Base-by-base conservation (phyloP, 2,113 vertebrate species). In the Psettodes erumei region DNA sequence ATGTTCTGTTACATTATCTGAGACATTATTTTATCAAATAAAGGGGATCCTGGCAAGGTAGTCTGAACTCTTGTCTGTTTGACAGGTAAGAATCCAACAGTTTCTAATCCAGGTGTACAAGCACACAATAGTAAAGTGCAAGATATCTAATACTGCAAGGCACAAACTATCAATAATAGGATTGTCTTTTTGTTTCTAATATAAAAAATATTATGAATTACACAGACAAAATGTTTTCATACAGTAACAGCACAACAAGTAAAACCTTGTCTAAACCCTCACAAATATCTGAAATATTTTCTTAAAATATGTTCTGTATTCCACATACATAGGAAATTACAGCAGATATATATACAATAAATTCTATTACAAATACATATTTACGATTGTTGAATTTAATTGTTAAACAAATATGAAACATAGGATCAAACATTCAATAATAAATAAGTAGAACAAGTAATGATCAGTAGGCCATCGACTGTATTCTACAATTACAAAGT, bases 101-200 rank as follows among this genome's bases (percentile, higher is more conserved):
- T 19, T 70, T 84, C 77, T 84, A 81, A 80, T 56, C 56, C 72
- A 77, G 62, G 21, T 84, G 47, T 81, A 72, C 43, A 78, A n/a
- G n/a, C 53, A 76, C 58, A 77, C 33, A 63, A 78, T 19, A 74
- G 64, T 90, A 89, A 92, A 93, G 90, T 93, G 91, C 89, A 85
- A 86, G 47, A 74, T 78, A 51, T 90, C 82, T 90, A 93, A 93
- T 92, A 92, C 92, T 93, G 90, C 88, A 94, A 94, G 91, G 93
- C 92, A 94, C 92, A 90, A 84, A 86, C 91, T 92, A 93, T 82
- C 65, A 63, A 79, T 81, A 83, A 38, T 38, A 77, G 68, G 74
- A 86, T 87, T 86, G 77, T 81, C 85, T 81, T 81, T 82, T 72
- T 55, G 63, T 78, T 79, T 63, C 68, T 85, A 87, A 80, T 85